Conservation (phyloP, 2,888 invertebrate species). For the Erannis defoliaria region DNA sequence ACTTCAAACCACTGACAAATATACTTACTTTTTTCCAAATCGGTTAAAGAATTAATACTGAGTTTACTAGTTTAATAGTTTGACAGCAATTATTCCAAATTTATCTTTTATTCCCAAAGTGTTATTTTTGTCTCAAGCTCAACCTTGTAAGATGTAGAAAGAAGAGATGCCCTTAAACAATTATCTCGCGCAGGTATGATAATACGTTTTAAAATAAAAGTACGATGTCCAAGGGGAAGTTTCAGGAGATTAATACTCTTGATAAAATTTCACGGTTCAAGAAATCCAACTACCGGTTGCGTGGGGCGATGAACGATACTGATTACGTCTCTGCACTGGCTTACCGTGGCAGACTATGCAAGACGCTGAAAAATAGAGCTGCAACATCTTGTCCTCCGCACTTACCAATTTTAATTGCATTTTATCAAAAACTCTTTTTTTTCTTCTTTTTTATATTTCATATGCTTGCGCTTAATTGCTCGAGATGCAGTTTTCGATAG, state of each 20-base stretch:
- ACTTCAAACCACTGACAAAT: no score
- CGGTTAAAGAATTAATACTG: no score
- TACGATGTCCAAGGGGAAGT: constrained; percentile 77
- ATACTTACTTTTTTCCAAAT: no score
- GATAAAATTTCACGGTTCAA: constrained; percentile 87
- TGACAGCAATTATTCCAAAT: no score
- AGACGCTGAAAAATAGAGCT: constrained; percentile 10
- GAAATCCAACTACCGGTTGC: constrained; percentile 86
- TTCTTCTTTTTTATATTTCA: no score
- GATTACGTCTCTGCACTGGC: constrained; percentile 72
- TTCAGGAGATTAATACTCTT: constrained; percentile 85
- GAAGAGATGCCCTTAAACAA: neutral
- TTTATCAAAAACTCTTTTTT: no score
- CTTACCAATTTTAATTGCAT: no score
- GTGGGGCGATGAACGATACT: constrained; percentile 85
- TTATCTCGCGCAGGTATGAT: constrained; percentile 11
- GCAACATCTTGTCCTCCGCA: neutral
- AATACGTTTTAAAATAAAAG: constrained; percentile 50
- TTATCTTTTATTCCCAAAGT: no score
- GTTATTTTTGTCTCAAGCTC: no score
- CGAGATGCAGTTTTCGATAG: no score
- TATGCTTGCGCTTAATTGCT: no score
- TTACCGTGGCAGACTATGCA: constrained; percentile 45
- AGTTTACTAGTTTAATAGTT: no score
- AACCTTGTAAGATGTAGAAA: neutral